These are phyloP conservation scores for Drosophila tripunctata DNA, from an alignment of 2,888 invertebrate species.

Conservation along the genomic window DNA sequence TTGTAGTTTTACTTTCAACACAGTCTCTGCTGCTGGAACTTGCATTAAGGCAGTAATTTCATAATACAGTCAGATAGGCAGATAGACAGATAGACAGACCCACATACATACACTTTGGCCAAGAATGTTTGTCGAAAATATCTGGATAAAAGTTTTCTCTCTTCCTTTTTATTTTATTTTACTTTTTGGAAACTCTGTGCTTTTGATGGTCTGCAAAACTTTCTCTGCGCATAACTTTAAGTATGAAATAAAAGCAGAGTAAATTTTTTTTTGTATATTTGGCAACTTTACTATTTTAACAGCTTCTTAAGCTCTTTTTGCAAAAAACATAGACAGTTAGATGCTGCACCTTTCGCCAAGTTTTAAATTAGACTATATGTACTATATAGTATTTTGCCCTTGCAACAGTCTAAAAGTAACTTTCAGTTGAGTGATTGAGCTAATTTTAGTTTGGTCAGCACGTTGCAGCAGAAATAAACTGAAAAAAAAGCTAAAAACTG, in stretches of 20 bases:
- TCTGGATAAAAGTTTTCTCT: slow-evolving; percentile 10
- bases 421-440: slow-evolving; percentile 64
- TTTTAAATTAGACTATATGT: slow-evolving; percentile 1
- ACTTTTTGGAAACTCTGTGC: slow-evolving; percentile 67
- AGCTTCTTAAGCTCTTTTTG: slow-evolving; percentile 51
- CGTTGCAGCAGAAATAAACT: not conserved
- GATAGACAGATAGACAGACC: too few relatives aligned
- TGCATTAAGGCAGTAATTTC: slow-evolving; percentile 30
- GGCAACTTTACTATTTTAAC: slow-evolving; percentile 64
- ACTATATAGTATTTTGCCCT: slow-evolving; percentile 25
- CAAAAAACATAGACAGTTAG: slow-evolving; percentile 26
- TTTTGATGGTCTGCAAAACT: slow-evolving; percentile 61
- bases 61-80: slow-evolving; percentile 14
- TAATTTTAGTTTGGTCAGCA: slow-evolving; percentile 44
- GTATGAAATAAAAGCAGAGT: slow-evolving; percentile 42
- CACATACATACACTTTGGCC: slow-evolving; percentile 2
- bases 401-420: slow-evolving; percentile 58
- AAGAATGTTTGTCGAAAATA: slow-evolving; percentile 40
- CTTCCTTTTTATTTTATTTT: slow-evolving; percentile 16
- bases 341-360: slow-evolving; percentile 49
- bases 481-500: not conserved
- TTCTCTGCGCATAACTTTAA: slow-evolving; percentile 67
- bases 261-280: slow-evolving; percentile 27
- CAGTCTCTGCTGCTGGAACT: slow-evolving; percentile 5
- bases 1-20: slow-evolving; percentile 47